Evolutionary conservation across 2,888 invertebrate species (phyloP), one percentile per base, ranked within the genome.

Genomic region (Epinotia brunnichana): DNA sequence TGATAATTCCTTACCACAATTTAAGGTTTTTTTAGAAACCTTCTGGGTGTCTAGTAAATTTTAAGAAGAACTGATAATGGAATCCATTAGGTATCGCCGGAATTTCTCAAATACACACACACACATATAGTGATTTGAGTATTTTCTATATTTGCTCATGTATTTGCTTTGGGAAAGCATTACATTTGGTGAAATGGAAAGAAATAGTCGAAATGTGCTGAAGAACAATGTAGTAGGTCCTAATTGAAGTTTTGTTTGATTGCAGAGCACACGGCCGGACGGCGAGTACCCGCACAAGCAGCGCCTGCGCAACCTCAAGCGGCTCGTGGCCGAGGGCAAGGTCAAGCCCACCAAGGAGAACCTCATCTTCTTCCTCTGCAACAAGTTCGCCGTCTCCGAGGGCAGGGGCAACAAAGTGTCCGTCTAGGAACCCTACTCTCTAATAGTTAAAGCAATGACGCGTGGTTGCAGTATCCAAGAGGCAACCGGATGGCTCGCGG

Each of bases 271-370:
- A 29, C 77, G 74, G 66, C 71, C 63, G 48, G 83, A 85, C 35
- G 84, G 90, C 84, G 95, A 95, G 85, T 94, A 94, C 81, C 95
- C 95, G 24, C 95, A 95, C 87, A 94, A 94, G 87, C 94, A 95
- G 82, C 94, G 95, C 79, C 92, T 95, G 72, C 91, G 94, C 76
- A 95, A 95, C 85, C 90, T 95, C 75, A 90, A 93, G 74, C 83
- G 87, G 68, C 85, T 93, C 51, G 93, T 94, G 79, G 87, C 86
- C 4, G 89, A 90, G 70, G 92, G 91, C 68, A 94, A 92, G 80
- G 87, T 93, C 56, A 90, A 91, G 75, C 90, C 94, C n/a, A 90
- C 90, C 15, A 83, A 89, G 1, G 94, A 94, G 79, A 92, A 90
- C 17, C 84, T 94, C 7, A 94, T 94, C 78, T 94, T 92, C 81